A percentile compares a stretch with the other conserved stretches of the same genome.
phyloP scores from a whole-genome alignment of 2,113 vertebrate species.

The Prionailurus bengalensis region DNA sequence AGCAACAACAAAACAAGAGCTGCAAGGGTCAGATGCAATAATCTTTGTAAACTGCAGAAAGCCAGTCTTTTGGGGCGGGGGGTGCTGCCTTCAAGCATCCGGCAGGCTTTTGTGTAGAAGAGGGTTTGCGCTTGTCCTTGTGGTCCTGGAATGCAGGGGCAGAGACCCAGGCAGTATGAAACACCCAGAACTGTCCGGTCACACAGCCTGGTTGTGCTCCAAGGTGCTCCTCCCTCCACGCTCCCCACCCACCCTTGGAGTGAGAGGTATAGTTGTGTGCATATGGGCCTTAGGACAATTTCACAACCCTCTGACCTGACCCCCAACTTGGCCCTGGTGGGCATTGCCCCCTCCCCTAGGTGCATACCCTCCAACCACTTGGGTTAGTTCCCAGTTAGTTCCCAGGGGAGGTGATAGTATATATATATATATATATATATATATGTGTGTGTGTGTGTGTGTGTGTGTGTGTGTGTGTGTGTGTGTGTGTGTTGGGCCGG shows the following conservation, averaged over 20 bases:
- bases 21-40: background rate
- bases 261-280: background rate
- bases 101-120: background rate
- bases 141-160: background rate
- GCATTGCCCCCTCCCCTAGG: background rate
- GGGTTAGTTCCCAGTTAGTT: background rate
- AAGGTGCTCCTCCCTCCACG: background rate
- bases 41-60: background rate
- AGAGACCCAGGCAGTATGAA: background rate
- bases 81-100: background rate
- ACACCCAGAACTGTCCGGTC: background rate
- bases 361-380: background rate
- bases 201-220: background rate
- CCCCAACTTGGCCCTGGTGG: background rate
- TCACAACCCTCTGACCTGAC: background rate
- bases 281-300: background rate
- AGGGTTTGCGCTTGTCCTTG: background rate
- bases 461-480: no score
- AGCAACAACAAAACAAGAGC: slow-evolving; percentile 36
- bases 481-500: no score
- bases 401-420: background rate
- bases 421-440: no score
- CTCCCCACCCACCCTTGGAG: background rate
- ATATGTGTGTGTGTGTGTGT: no score
- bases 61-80: background rate